Evolutionary conservation across 2,113 vertebrate species (phyloP).

Genomic region (Malurus alboscapulatus): DNA sequence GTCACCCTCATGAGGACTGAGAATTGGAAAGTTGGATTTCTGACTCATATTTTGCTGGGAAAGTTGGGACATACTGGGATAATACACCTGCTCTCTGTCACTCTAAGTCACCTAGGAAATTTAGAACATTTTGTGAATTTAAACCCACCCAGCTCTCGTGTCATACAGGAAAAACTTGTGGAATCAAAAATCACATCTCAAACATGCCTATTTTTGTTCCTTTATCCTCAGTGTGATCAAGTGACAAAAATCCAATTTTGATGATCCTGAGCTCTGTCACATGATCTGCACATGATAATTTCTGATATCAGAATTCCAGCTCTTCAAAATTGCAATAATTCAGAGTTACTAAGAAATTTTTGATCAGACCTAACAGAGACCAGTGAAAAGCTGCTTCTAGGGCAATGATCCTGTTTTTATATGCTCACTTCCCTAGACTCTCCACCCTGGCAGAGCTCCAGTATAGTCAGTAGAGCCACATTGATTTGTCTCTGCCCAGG

Average conservation of each 20-base stretch:
- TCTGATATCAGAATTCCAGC: neutral
- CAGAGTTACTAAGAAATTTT: neutral
- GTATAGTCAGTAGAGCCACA: neutral
- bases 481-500: neutral
- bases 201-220: neutral
- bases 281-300: neutral
- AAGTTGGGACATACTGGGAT: neutral
- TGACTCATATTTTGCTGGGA: neutral
- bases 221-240: neutral
- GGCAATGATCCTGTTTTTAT: neutral
- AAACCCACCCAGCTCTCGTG: neutral
- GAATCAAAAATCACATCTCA: neutral
- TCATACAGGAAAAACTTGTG: neutral
- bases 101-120: neutral
- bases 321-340: neutral
- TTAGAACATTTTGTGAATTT: neutral
- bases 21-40: neutral
- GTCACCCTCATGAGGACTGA: neutral
- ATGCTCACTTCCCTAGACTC: neutral
- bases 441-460: neutral
- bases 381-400: neutral
- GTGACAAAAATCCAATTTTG: neutral
- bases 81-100: neutral
- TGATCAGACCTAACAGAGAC: neutral
- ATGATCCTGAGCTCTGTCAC: neutral